phyloP scores from a whole-genome alignment of 2,113 vertebrate species.

The Grammomys dolichurus region DNA sequence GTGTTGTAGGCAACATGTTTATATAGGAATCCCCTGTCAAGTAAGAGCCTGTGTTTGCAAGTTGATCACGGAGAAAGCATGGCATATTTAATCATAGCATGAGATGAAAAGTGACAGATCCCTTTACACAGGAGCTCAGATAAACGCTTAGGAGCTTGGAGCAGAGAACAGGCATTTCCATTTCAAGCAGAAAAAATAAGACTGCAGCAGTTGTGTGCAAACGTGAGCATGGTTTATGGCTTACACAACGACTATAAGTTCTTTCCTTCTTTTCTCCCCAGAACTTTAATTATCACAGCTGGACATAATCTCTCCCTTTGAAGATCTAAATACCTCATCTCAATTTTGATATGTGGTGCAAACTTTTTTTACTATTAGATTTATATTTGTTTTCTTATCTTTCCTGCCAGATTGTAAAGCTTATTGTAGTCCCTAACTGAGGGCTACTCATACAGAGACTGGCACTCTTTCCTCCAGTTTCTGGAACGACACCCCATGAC shows the following conservation, averaged over 20 bases:
- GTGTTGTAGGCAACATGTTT: not conserved
- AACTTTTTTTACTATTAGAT: not conserved
- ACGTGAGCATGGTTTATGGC: not conserved
- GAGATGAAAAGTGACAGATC: constrained; percentile 12
- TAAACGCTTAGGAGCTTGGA: not conserved
- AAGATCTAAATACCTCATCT: constrained; percentile 39
- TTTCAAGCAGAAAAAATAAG: not conserved
- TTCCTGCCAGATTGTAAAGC: not conserved
- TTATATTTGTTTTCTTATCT: constrained; percentile 42
- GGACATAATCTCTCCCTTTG: constrained; percentile 19
- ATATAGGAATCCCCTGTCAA: not conserved
- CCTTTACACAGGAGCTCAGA: not conserved
- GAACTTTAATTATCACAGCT: constrained; percentile 18
- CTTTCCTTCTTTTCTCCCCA: not conserved
- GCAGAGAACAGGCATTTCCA: not conserved
- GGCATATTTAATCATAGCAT: not conserved
- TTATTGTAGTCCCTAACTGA: not conserved
- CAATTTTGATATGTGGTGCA: not conserved
- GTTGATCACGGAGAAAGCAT: not conserved
- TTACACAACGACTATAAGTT: not conserved
- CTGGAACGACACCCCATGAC: not conserved
- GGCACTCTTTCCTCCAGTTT: not conserved
- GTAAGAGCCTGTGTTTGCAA: not conserved
- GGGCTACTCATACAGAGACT: not conserved
- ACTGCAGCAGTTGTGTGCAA: not conserved